Base-by-base conservation (phyloP, 2,888 invertebrate species). In the Elegia similella region DNA sequence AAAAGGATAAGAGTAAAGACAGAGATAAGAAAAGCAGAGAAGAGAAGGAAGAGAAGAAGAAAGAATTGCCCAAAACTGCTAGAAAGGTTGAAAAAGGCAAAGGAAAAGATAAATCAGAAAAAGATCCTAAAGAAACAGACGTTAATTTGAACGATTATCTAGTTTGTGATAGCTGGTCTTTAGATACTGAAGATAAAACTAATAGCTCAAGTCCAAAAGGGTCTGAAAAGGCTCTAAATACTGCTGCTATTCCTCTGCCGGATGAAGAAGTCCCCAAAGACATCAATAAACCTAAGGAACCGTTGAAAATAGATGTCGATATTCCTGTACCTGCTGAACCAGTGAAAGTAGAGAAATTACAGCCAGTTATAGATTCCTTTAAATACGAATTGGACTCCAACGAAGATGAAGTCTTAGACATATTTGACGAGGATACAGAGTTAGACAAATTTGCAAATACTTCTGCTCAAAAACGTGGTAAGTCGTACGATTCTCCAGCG, bases 81-180 rank as follows among this genome's bases (percentile, higher is more conserved):
- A 60, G 44, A 64, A 69, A 29, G 42, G 38, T 8, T 62, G 67
- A 54, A 66, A 67, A 53, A 55, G 50, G n/a, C 5, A 53, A 15
- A n/a, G 54, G 42, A 8, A 56, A 15, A 30, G 15, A 17, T 5
- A 42, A 42, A 12, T 12, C 12, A 7, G 69, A 66, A 3, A 75
- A 70, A 57, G 65, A 67, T 34, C 57, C 50, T 6, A 79, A 79
- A 61, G 92, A 88, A 66, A 74, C 88, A 10, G 78, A 87, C 54
- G 82, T 88, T 0, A 80, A 87, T 68, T 74, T 91, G 12, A 84
- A 75, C 59, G 92, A 91, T 67, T 91, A 84, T 61, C 73, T 92
- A 44, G 80, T 92, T 12, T 92, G 92, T 60, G 92, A 92, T 56
- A 92, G 91, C 64, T 92, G 92, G 92, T 91, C 92, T 3, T 65